phyloP scores from a whole-genome alignment of 2,888 invertebrate species.

The Tachina lurida region DNA sequence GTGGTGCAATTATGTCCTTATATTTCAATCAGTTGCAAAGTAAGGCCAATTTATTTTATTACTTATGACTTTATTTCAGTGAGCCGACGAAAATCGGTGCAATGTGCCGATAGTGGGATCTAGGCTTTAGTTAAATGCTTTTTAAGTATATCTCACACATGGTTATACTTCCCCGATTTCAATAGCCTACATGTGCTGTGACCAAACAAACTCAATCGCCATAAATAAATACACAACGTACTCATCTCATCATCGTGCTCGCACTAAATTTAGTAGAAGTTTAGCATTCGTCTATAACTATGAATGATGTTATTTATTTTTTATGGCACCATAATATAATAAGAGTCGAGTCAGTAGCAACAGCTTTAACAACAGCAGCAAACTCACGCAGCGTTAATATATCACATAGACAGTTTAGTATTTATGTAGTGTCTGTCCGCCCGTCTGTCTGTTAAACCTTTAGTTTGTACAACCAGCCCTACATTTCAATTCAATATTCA shows the following conservation, averaged over 20 bases:
- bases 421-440: not conserved
- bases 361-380: conserved; percentile 21
- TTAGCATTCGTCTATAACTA: conserved; percentile 40
- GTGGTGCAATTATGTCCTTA: too few relatives aligned
- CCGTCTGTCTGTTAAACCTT: not conserved
- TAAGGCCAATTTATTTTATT: too few relatives aligned
- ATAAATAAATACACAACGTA: conserved; percentile 20
- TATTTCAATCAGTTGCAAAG: too few relatives aligned
- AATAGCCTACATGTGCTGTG: conserved; percentile 23
- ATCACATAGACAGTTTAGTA: conserved; percentile 32
- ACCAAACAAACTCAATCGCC: conserved; percentile 1
- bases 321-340: conserved; percentile 60
- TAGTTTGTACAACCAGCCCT: conserved; percentile 18
- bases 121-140: too few relatives aligned
- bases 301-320: conserved; percentile 53
- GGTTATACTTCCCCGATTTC: conserved; percentile 26
- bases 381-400: conserved; percentile 37
- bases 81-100: too few relatives aligned
- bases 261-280: conserved; percentile 9
- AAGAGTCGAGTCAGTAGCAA: conserved; percentile 18
- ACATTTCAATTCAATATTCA: conserved; percentile 60
- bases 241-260: conserved; percentile 18
- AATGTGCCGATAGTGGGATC: too few relatives aligned
- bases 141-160: not conserved
- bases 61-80: too few relatives aligned